These are phyloP conservation scores for Falco punctatus DNA, from an alignment of 2,113 vertebrate genomes.

Conservation along the genomic window DNA sequence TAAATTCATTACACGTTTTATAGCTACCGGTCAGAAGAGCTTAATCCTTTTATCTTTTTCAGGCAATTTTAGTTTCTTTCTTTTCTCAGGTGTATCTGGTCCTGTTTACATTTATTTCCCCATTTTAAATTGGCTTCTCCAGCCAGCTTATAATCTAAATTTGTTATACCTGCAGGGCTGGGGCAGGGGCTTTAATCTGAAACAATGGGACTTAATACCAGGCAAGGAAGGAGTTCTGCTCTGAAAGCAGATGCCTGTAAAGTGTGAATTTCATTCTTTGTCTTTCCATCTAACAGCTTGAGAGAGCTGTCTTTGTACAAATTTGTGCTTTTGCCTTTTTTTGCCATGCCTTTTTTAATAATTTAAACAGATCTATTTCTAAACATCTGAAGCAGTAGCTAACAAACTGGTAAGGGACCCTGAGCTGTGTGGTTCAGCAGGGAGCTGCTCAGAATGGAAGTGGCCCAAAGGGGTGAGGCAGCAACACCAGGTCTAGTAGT, in stretches of 20 bases:
- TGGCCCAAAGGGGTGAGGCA: neutral
- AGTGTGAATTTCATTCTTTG: neutral
- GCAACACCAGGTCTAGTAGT: neutral
- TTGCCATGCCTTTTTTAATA: neutral
- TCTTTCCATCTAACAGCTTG: neutral
- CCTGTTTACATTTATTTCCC: neutral
- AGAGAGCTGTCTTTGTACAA: neutral
- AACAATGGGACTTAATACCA: neutral
- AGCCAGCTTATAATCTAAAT: neutral
- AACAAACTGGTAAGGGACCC: neutral
- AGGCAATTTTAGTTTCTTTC: neutral
- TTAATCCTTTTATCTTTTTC: slow-evolving; percentile 30
- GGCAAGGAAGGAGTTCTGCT: neutral
- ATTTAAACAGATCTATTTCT: neutral
- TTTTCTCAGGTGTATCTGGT: slow-evolving; percentile 8
- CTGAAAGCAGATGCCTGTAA: neutral
- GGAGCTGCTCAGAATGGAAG: neutral
- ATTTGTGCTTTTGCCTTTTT: neutral
- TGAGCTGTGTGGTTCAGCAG: neutral
- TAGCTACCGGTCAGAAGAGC: neutral
- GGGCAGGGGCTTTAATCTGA: neutral
- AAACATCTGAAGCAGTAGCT: neutral
- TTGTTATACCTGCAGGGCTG: neutral
- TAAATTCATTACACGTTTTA: neutral
- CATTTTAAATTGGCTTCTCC: neutral